These are phyloP conservation scores for Scolopax bukidnonensis DNA, from an alignment of 2,797 vertebrate species.

Conservation along the genomic window DNA sequence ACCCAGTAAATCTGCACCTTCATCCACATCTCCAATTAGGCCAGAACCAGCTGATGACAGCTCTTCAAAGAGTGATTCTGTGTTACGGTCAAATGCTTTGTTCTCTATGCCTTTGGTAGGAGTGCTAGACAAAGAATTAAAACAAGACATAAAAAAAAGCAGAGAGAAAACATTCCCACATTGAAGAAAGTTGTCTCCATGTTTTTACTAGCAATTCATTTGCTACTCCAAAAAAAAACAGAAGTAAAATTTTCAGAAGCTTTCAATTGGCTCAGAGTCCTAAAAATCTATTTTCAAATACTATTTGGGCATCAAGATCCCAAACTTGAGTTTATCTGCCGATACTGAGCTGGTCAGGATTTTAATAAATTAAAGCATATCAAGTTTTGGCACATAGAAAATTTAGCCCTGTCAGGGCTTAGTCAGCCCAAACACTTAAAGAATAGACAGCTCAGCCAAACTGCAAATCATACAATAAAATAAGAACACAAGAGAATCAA, in stretches of 20 bases:
- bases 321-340: background rate
- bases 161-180: background rate
- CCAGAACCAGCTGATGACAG: conserved; percentile 94
- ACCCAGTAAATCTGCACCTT: conserved; percentile 97
- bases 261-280: background rate
- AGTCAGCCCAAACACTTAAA: background rate
- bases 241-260: background rate
- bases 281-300: background rate
- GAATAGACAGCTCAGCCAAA: conserved; percentile 8
- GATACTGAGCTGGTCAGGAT: background rate
- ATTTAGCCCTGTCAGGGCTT: background rate
- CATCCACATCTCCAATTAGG: conserved; percentile 94
- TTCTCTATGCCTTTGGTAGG: conserved; percentile 93
- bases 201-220: background rate
- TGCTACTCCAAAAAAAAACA: background rate
- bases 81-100: conserved; percentile 93
- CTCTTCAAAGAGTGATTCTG: conserved; percentile 97
- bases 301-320: background rate
- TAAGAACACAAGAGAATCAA: background rate
- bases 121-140: conserved; percentile 82
- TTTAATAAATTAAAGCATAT: background rate
- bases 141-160: background rate
- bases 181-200: background rate
- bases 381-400: background rate
- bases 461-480: background rate